Base-by-base conservation (phyloP, 1,140 invertebrate species). In the Eciton burchellii region DNA sequence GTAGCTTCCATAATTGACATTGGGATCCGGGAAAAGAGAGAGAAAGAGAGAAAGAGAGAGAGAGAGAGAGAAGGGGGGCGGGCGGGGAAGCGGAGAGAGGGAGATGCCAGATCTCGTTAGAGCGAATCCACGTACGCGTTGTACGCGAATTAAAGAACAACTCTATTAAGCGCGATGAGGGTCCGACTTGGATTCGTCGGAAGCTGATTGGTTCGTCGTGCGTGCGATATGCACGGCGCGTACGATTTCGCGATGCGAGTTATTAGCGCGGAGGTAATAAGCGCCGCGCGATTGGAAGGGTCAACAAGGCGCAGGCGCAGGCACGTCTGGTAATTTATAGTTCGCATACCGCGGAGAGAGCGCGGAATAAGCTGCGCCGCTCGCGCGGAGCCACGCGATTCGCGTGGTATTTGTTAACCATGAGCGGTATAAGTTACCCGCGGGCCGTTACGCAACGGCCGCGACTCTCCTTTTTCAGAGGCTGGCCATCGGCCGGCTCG, bases 391-490 rank as follows among this genome's bases (percentile, higher is more conserved):
- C 35, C 70, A 16, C 11, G 77, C 43, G n/a, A n/a, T n/a, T n/a
- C 68, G 41, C 52, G 47, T 59, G 24, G 52, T 72, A 45, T 81
- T 88, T 66, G 71, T 81, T 79, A 87, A 83, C 73, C 83, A 68
- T 65, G 60, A 74, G 24, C 56, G 56, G 35, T 83, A 81, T 85
- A 85, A 84, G 90, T 91, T 88, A 90, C 86, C 82, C 52, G 65
- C 29, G 21, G 9, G 60, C 14, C 8, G 70, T 92, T 92, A 79
- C 88, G 88, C 89, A 92, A 92, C 57, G 88, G 76, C 52, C 85
- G 84, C 88, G 89, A 91, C 90, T 92, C 89, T 91, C 88, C 87
- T 92, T 91, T 91, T 89, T 89, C 85, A 88, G 63, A 70, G 12
- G 14, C 52, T 57, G 29, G 24, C 52, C 41, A 71, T 45, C 21